Base-by-base conservation (phyloP, 2,888 invertebrate genomes). In the Hypsopygia costalis region DNA sequence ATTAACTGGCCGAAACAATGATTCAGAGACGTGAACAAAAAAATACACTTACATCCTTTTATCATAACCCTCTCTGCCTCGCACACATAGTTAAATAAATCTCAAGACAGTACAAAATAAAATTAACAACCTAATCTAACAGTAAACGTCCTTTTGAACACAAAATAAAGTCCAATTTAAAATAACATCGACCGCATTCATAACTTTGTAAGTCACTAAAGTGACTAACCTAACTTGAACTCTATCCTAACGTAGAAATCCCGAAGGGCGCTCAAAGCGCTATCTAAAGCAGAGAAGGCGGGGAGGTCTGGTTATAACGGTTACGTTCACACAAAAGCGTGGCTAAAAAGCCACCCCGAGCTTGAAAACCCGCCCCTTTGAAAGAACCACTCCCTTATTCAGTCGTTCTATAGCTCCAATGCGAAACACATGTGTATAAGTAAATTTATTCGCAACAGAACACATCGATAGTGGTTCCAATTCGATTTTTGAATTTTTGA, bases 331-430 rank as follows among this genome's bases (percentile, higher is more conserved):
- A 81, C 79, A 82, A 81, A 80, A 82, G 79, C 78, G 56, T 49
- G 52, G 60, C 66, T 68, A 81, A 83, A 83, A 82, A 76, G 76
- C 81, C 75, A 77, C 79, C 81, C 81, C 67, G 58, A 50, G 43
- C 52, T 55, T 47, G 39, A 48, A 59, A 59, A 60, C 67, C 72
- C 83, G 82, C 85, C 86, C 79, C 76, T 79, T 67, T 51, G 52
- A 43, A 59, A 56, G 68, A 75, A 77, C 82, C 79, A 78, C 81
- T 74, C 83, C 85, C 79, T 74, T 58, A 64, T 41, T 61, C 77
- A 87, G 86, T 87, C 62, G 65, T 55, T 52, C 55, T 55, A 58
- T 43, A 50, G 57, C 61, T 65, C 44, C 49, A 52, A 54, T 12
- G 46, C 46, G 46, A 43, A 36, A 38, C 57, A 59, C 62, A 75